Percentiles rank a stretch among this genome's conserved stretches.
These are phyloP conservation scores for Triops longicaudatus DNA, from an alignment of 1,140 invertebrate genomes.

Conservation along the genomic window DNA sequence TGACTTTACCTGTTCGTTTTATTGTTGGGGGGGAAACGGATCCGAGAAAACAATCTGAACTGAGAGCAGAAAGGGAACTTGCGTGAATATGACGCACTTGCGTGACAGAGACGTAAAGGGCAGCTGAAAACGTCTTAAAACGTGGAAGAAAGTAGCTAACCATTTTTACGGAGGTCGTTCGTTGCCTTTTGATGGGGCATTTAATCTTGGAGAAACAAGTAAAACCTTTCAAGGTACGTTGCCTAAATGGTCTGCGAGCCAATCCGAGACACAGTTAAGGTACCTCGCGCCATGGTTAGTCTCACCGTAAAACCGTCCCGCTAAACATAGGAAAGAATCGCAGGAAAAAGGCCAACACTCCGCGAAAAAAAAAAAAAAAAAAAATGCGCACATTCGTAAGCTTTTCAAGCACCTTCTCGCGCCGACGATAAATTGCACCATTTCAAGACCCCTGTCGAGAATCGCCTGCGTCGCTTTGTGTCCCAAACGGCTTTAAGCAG, in stretches of 20 bases:
- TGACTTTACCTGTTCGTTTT: too few species aligned
- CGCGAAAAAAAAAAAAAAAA: neutral
- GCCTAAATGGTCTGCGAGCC: neutral
- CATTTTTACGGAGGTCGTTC: slow-evolving; percentile 11
- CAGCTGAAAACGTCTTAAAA: neutral
- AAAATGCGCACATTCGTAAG: slow-evolving; percentile 2
- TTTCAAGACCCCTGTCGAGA: slow-evolving; percentile 4
- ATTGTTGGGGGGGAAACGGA: neutral
- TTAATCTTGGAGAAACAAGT: slow-evolving; percentile 9
- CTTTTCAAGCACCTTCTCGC: slow-evolving; percentile 2
- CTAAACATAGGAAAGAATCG: neutral
- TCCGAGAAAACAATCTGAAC: neutral
- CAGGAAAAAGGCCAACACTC: neutral
- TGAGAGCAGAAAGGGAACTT: neutral
- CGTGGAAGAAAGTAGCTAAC: neutral
- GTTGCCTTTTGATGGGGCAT: neutral
- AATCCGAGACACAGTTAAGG: neutral
- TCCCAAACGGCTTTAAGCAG: neutral
- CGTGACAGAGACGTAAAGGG: neutral
- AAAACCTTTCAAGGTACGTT: slow-evolving; percentile 12
- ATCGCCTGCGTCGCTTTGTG: neutral
- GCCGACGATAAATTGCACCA: neutral
- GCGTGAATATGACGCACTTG: neutral
- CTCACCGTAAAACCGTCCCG: neutral
- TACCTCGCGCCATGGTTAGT: neutral